These are phyloP conservation scores for Cheilosia impressa DNA, from an alignment of 2,888 invertebrate genomes.

Conservation along the genomic window DNA sequence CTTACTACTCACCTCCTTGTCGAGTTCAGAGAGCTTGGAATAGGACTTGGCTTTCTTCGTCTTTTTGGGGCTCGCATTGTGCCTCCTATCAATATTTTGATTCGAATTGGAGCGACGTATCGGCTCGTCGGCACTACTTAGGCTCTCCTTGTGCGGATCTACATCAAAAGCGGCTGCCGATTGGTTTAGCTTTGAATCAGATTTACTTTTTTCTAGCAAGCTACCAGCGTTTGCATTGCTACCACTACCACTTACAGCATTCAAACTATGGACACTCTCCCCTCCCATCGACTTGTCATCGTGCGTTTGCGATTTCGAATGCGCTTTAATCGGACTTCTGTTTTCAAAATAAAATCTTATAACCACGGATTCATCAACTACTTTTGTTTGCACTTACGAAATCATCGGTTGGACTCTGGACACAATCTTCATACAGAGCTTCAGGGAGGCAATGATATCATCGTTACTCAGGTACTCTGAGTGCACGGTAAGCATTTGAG, in stretches of 20 bases:
- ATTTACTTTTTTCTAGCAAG: slow-evolving; percentile 87
- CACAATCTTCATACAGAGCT: slow-evolving; percentile 89
- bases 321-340: slow-evolving; percentile 82
- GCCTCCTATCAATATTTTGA: slow-evolving; percentile 84
- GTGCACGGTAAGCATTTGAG: slow-evolving; percentile 86
- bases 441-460: slow-evolving; percentile 88
- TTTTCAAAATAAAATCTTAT: slow-evolving; percentile 16
- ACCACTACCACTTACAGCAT: slow-evolving; percentile 75
- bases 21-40: slow-evolving; percentile 85
- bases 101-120: slow-evolving; percentile 85
- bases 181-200: slow-evolving; percentile 87
- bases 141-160: slow-evolving; percentile 57
- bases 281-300: slow-evolving; percentile 58
- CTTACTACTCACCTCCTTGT: slow-evolving; percentile 83
- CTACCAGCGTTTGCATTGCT: slow-evolving; percentile 78
- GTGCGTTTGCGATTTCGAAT: slow-evolving; percentile 71
- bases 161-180: slow-evolving; percentile 67
- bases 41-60: slow-evolving; percentile 86
- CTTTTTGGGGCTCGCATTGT: slow-evolving; percentile 81
- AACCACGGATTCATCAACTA: slow-evolving; percentile 1
- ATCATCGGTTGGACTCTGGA: slow-evolving; percentile 89
- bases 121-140: slow-evolving; percentile 80
- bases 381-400: slow-evolving; percentile 79
- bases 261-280: slow-evolving; percentile 67
- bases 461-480: slow-evolving; percentile 83